These are phyloP conservation scores for Hylia prasina DNA, from an alignment of 2,113 vertebrate genomes.

Conservation along the genomic window DNA sequence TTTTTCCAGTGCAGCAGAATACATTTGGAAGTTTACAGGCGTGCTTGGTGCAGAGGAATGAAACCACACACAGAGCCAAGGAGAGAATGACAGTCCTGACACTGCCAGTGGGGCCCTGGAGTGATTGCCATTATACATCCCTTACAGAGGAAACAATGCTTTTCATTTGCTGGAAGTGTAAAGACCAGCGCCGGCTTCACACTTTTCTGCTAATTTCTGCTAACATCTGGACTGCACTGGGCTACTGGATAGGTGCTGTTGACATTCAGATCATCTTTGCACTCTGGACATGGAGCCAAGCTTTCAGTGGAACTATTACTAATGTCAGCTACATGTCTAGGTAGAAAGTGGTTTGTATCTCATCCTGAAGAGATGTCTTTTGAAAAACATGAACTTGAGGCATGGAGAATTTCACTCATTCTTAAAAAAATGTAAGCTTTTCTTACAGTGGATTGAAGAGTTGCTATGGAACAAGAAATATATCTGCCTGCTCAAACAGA, in stretches of 20 bases:
- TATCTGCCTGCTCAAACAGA: not conserved
- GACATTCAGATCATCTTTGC: not conserved
- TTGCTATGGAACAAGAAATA: not conserved
- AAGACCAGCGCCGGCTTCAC: not conserved
- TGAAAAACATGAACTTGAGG: not conserved
- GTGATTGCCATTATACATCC: not conserved
- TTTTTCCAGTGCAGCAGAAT: slow-evolving; percentile 14
- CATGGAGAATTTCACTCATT: not conserved
- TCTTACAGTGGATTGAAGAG: not conserved
- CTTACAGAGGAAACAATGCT: not conserved
- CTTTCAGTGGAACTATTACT: not conserved
- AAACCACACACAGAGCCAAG: not conserved
- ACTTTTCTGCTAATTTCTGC: not conserved
- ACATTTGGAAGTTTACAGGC: not conserved
- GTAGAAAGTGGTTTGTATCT: not conserved
- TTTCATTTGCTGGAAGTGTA: not conserved
- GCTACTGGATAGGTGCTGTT: not conserved
- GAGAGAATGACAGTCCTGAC: not conserved
- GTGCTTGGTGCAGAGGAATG: not conserved
- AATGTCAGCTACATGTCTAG: not conserved
- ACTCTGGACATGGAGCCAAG: not conserved
- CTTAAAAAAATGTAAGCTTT: not conserved
- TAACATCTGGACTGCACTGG: not conserved
- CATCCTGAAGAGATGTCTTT: not conserved
- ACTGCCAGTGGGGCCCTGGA: not conserved